Percentiles rank a stretch among this genome's conserved stretches.
Evolutionary conservation across 2,888 invertebrate species (phyloP).

Genomic region (Nipponacmea schrenckii): DNA sequence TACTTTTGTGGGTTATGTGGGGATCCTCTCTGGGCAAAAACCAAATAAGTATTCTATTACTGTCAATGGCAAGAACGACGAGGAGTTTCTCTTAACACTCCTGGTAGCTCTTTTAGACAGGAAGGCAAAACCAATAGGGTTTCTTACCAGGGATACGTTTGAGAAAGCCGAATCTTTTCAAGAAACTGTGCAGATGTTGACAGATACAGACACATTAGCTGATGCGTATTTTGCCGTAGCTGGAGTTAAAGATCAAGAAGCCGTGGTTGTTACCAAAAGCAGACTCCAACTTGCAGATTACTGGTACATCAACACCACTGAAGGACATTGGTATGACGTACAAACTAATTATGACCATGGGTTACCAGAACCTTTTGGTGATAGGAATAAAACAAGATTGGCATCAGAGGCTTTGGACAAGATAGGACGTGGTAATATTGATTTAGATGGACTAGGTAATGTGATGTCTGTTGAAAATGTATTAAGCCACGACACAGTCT

Average conservation of each 20-base stretch:
- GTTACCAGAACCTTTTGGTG: constrained; percentile 1
- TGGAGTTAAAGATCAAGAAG: constrained; percentile 51
- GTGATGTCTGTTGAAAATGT: background rate
- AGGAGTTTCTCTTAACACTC: background rate
- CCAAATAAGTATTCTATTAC: constrained; percentile 52
- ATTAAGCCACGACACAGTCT: background rate
- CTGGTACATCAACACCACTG: constrained; percentile 46
- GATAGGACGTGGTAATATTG: background rate
- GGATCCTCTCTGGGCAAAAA: constrained; percentile 58
- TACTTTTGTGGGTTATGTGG: constrained; percentile 58
- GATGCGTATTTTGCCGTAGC: constrained; percentile 61
- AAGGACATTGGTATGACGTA: constrained; percentile 19
- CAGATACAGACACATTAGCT: constrained; percentile 46
- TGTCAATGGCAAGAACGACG: constrained; percentile 37
- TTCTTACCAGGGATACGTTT: constrained; percentile 2
- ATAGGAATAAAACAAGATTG: constrained; percentile 1
- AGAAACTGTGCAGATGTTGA: constrained; percentile 45
- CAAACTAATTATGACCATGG: constrained; percentile 22
- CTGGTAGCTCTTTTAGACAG: background rate
- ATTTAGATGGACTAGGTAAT: background rate
- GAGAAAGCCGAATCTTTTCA: constrained; percentile 29
- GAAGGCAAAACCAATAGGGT: background rate
- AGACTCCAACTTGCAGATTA: constrained; percentile 26
- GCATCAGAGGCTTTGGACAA: background rate
- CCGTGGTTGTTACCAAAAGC: constrained; percentile 56